Base-by-base conservation (phyloP, 2,888 invertebrate genomes). In the Rapana venosa region DNA sequence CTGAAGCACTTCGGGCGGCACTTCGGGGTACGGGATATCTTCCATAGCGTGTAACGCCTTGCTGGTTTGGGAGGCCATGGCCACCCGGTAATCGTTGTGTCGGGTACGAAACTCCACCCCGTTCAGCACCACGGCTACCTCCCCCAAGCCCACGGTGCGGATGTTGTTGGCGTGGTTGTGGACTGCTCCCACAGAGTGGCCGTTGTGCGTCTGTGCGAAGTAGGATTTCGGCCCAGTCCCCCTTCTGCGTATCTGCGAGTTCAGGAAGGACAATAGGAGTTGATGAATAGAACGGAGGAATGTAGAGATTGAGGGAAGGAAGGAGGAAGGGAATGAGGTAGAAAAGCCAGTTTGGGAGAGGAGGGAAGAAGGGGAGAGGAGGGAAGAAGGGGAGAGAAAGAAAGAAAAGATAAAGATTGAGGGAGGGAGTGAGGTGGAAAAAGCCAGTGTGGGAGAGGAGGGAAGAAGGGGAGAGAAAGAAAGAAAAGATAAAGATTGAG, bases 61-160 rank as follows among this genome's bases (percentile, higher is more conserved):
- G 15, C 88, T 91, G 11, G 86, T 93, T 32, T 74, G 91, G 32
- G 91, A 91, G 13, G 94, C 93, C 94, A 94, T 94, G 17, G 88
- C 56, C 36, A 94, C 92, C 66, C 93, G 92, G 92, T 94, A 95
- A 91, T 95, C 95, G 90, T 95, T 95, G 92, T 95, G 95, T 20
- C 95, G 91, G 5, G 95, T 95, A 58, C 94, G 90, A 92, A 95
- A 95, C 87, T 94, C 94, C 5, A 95, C 93, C 0, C 95, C 95
- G 85, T 95, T 95, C 47, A 95, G 88, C 0, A 94, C 94, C 4
- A 90, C 94, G 15, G 92, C 91, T 20, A 95, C 84, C 91, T 94
- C 94, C 58, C 95, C 90, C 92, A 94, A 87, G 70, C 95, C 94
- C 56, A 92, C 91, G 0, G 95, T 95, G 26, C 92, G 90, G 66